These are phyloP conservation scores for Burhinus oedicnemus DNA, from an alignment of 2,113 vertebrate species.

Conservation along the genomic window DNA sequence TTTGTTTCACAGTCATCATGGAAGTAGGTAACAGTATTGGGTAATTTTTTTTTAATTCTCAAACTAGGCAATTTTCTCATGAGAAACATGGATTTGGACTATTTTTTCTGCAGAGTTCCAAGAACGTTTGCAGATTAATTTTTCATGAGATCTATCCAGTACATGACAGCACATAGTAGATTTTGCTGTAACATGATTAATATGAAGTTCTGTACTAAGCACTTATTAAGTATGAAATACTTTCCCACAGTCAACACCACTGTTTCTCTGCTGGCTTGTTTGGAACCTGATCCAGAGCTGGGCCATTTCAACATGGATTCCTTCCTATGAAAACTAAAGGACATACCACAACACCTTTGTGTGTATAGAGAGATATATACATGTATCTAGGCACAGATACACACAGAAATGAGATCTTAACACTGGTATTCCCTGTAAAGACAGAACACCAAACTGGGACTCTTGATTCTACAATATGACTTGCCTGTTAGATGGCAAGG, in stretches of 20 bases:
- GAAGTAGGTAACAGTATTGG: neutral
- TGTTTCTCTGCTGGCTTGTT: neutral
- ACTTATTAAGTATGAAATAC: neutral
- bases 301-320: neutral
- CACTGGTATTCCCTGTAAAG: neutral
- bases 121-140: neutral
- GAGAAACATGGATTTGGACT: neutral
- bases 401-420: neutral
- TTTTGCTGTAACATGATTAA: neutral
- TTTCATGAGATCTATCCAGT: neutral
- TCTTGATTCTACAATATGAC: neutral
- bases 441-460: neutral
- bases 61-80: neutral
- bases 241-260: neutral
- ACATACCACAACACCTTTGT: neutral
- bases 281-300: neutral
- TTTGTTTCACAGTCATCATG: neutral
- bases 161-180: neutral
- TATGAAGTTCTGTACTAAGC: neutral
- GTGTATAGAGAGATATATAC: accelerated
- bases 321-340: neutral
- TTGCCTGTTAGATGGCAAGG: neutral
- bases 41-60: neutral
- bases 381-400: neutral
- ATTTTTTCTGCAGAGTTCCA: neutral